A percentile compares a stretch with the other conserved stretches of the same genome.
These are phyloP conservation scores for Cuniculus paca DNA, from an alignment of 2,797 vertebrate genomes.

Conservation along the genomic window DNA sequence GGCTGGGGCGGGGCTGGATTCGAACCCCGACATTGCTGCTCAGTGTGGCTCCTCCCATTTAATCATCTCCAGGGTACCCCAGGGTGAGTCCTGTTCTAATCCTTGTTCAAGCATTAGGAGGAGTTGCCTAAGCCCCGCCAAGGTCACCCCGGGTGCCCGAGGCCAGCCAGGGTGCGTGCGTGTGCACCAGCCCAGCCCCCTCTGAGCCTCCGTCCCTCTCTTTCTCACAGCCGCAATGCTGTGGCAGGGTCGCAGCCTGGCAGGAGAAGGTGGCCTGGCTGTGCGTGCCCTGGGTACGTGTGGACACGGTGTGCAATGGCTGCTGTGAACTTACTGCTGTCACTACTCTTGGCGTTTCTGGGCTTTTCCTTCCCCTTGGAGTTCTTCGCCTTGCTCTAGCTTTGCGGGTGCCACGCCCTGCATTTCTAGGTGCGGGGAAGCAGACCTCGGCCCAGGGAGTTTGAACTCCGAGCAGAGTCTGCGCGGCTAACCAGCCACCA, in stretches of 20 bases:
- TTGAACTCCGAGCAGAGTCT: accelerated
- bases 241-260: accelerated
- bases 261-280: accelerated
- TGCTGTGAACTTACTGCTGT: background rate
- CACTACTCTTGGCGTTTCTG: accelerated
- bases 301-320: background rate
- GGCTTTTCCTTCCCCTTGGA: background rate
- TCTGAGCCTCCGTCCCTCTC: background rate
- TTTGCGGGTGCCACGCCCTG: background rate
- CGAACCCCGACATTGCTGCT: accelerated
- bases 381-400: background rate
- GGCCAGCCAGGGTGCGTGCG: background rate
- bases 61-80: background rate
- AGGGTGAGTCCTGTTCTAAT: background rate
- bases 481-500: slow-evolving; percentile 46
- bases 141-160: slow-evolving; percentile 5
- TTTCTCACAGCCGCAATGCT: background rate
- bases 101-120: slow-evolving; percentile 20
- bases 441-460: accelerated
- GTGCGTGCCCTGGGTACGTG: accelerated
- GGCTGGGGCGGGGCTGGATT: background rate
- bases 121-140: background rate
- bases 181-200: background rate
- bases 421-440: background rate
- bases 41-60: background rate